A percentile compares a stretch with the other conserved stretches of the same genome.
Evolutionary conservation across 2,113 vertebrate species (phyloP).

Genomic region (Beaufortia kweichowensis): DNA sequence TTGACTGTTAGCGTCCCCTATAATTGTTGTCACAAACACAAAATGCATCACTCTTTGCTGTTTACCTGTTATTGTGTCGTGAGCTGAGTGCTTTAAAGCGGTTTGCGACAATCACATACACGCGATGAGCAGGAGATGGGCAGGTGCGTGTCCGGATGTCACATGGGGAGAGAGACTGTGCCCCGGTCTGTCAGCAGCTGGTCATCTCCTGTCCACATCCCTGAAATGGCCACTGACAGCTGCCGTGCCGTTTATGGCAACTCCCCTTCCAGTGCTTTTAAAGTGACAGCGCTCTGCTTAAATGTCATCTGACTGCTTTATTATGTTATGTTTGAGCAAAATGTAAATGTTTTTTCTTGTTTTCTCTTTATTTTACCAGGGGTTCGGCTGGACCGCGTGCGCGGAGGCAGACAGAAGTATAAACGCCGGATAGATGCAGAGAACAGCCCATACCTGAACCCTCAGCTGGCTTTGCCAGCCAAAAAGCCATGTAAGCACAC

Average conservation of each 20-base stretch:
- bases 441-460: constrained; percentile 99
- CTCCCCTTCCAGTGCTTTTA: constrained; percentile 43
- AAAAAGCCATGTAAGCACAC: constrained; percentile 97
- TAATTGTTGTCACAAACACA: constrained; percentile 14
- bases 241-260: constrained; percentile 47
- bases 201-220: constrained; percentile 51
- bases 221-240: constrained; percentile 57
- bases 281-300: constrained; percentile 26
- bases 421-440: constrained; percentile 99
- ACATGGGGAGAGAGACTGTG: constrained; percentile 47
- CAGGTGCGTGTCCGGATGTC: constrained; percentile 51
- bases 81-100: constrained; percentile 17
- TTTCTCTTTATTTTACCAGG: constrained; percentile 70
- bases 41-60: neutral
- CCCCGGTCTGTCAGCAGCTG: constrained; percentile 56
- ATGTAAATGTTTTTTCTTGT: constrained; percentile 14
- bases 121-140: constrained; percentile 39
- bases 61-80: constrained; percentile 25
- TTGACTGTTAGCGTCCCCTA: neutral
- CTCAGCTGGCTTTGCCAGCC: constrained; percentile 94
- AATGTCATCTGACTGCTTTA: constrained; percentile 10
- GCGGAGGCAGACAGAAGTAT: constrained; percentile 98
- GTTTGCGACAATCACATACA: constrained; percentile 13
- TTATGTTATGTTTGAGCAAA: constrained; percentile 3
- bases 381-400: constrained; percentile 97